These are phyloP conservation scores for Dolichallabes microphthalmus DNA, from an alignment of 2,113 vertebrate species.

Conservation along the genomic window DNA sequence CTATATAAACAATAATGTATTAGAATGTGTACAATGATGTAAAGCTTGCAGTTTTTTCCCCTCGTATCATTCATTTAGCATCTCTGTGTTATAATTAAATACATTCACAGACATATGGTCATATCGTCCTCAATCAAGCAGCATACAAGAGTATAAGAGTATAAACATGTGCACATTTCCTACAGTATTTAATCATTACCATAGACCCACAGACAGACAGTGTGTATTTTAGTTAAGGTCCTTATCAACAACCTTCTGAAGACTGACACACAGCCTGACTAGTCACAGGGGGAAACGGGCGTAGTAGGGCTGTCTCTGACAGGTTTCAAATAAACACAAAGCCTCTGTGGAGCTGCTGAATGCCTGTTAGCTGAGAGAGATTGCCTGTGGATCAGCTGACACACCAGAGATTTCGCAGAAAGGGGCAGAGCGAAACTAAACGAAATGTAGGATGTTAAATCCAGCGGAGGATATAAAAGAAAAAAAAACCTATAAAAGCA, in stretches of 20 bases:
- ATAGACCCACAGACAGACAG: not conserved
- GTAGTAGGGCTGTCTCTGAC: not conserved
- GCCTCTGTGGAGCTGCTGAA: not conserved
- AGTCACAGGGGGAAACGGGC: not conserved
- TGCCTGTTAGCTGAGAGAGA: not conserved
- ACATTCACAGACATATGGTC: not conserved
- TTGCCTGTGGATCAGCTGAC: conserved; percentile 9
- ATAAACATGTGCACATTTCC: not conserved
- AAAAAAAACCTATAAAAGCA: too few relatives aligned
- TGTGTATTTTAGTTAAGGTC: not conserved
- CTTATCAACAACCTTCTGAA: not conserved
- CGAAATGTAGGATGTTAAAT: not conserved
- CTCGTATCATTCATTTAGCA: not conserved
- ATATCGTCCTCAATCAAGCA: not conserved
- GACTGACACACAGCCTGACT: not conserved
- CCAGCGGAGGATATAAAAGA: too few relatives aligned
- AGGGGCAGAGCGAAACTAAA: not conserved
- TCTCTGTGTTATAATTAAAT: not conserved
- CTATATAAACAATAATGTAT: not conserved
- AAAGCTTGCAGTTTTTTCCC: not conserved
- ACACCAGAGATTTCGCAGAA: not conserved
- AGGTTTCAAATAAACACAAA: not conserved
- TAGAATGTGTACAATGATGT: not conserved
- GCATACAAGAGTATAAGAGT: not conserved
- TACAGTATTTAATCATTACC: not conserved